These are phyloP conservation scores for Blera fallax DNA, from an alignment of 2,888 invertebrate genomes.

Conservation along the genomic window DNA sequence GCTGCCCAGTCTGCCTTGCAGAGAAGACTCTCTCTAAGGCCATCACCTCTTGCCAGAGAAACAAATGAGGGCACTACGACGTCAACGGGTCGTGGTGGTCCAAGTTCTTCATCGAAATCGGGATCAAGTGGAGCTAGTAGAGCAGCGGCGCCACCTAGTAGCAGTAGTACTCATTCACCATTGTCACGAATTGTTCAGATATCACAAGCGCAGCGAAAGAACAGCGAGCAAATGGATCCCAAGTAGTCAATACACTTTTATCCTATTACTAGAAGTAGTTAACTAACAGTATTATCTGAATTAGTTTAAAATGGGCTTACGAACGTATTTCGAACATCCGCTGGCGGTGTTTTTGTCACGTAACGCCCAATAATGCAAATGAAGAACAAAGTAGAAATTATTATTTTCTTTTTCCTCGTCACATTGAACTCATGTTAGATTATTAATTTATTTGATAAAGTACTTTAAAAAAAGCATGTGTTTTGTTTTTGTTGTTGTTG, in stretches of 20 bases:
- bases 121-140: constrained; percentile 46
- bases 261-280: background rate
- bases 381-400: constrained; percentile 29
- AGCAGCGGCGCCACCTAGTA: constrained; percentile 71
- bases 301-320: background rate
- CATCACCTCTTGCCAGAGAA: constrained; percentile 80
- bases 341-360: constrained; percentile 9
- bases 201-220: constrained; percentile 80
- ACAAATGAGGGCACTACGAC: constrained; percentile 56
- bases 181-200: constrained; percentile 81
- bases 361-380: background rate
- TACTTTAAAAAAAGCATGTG: constrained; percentile 7
- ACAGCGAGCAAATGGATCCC: constrained; percentile 74
- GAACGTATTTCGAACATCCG: background rate
- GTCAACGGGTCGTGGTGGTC: constrained; percentile 56
- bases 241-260: constrained; percentile 9
- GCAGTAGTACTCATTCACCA: constrained; percentile 80
- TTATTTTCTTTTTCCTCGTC: background rate
- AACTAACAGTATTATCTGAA: constrained; percentile 31
- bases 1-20: constrained; percentile 78
- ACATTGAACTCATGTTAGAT: background rate
- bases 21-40: constrained; percentile 79
- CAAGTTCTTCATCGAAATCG: constrained; percentile 11
- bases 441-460: constrained; percentile 3
- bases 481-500: constrained; percentile 21